These are phyloP conservation scores for Acrossocheilus wenchowensis DNA, from an alignment of 2,797 vertebrate species.

Conservation along the genomic window DNA sequence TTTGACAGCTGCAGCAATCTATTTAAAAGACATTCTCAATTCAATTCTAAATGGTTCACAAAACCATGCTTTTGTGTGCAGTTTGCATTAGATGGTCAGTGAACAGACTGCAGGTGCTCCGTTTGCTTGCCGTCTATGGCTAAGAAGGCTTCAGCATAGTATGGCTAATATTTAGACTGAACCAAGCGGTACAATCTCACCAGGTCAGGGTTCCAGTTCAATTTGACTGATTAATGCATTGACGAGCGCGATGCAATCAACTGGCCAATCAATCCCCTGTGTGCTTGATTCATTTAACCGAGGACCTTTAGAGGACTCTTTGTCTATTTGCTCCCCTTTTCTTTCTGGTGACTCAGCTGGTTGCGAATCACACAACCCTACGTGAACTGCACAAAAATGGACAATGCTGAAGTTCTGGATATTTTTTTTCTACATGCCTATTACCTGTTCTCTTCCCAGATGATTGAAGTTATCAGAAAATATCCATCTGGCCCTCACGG, in stretches of 20 bases:
- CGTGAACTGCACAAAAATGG: neutral
- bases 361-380: neutral
- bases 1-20: neutral
- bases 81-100: neutral
- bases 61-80: neutral
- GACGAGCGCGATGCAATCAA: conserved; percentile 68
- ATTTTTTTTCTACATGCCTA: neutral
- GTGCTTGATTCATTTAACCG: conserved; percentile 18
- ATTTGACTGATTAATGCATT: conserved; percentile 76
- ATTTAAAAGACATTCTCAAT: neutral
- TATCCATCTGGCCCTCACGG: conserved; percentile 72
- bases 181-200: conserved; percentile 71
- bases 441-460: neutral
- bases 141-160: conserved; percentile 67
- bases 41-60: conserved; percentile 1
- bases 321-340: neutral
- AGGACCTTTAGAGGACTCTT: neutral
- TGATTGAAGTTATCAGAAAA: conserved; percentile 68
- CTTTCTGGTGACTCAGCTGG: conserved; percentile 48
- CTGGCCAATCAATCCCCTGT: conserved; percentile 67
- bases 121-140: neutral
- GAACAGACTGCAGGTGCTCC: neutral
- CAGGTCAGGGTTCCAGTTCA: conserved; percentile 67
- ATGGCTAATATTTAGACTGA: conserved; percentile 72
- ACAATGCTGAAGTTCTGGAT: neutral